Base-by-base conservation (phyloP, 2,888 invertebrate species). In the Phanerotoma sp. region DNA sequence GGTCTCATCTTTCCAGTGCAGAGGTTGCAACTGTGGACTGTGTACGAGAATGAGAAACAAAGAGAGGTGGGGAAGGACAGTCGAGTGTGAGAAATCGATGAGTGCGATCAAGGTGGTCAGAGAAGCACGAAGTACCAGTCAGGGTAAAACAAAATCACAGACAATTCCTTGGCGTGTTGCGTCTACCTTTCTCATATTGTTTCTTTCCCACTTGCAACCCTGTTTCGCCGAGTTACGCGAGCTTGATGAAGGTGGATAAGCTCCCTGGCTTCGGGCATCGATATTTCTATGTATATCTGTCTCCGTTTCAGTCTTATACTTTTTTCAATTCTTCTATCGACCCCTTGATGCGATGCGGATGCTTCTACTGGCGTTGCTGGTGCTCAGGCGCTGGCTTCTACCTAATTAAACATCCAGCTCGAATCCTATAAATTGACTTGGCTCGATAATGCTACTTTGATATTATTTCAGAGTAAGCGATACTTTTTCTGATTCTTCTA, bases 361-460 rank as follows among this genome's bases (percentile, higher is more conserved):
- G 47, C 56, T 57, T 51, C 61, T 56, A 51, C 53, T 51, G 56
- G 57, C 57, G 56, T 58, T 51, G 51, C 49, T 62, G 57, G 55
- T 60, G 44, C 22, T 44, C 30, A 35, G 37, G 20, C 13, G 11
- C 41, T 30, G n/a, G 66, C 67, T 71, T 69, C 69, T 72, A 75
- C 75, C 75, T 76, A 76, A 76, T 76, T 76, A 76, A 76, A 75
- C 75, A 76, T 75, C 75, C 70, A 73, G 65, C 71, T 68, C 68
- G 73, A 71, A 67, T 67, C 70, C 56, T 64, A 21, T 68, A 65
- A 70, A 68, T 71, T 71, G 68, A 68, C 67, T 68, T 62, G 69
- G 65, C 65, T 68, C 73, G 68, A 72, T 72, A 76, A 75, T 73
- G 76, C 74, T 74, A 74, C 73, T 73, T 71, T 69, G 76, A 76